Percentiles rank a stretch among this genome's conserved stretches.
phyloP scores from a whole-genome alignment of 2,888 invertebrate genomes.

The Hyposoter dolosus region DNA sequence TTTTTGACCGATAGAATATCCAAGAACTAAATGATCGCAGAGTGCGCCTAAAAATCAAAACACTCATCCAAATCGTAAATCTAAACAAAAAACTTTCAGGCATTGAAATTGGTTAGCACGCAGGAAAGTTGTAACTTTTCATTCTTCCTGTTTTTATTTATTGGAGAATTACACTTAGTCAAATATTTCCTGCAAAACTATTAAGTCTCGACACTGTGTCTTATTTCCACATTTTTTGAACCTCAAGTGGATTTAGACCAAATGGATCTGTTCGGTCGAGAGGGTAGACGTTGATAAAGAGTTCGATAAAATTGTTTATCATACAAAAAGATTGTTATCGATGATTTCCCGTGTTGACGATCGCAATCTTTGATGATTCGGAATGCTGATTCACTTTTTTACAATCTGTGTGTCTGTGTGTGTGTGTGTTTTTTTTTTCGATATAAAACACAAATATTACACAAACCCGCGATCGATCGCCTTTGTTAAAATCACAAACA shows the following conservation, averaged over 20 bases:
- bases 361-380: constrained; percentile 7
- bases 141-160: not conserved
- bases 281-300: constrained; percentile 9
- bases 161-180: not conserved
- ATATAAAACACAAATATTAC: not conserved
- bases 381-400: not conserved
- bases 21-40: not conserved
- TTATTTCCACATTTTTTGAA: not conserved
- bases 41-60: not conserved
- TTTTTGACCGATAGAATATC: not conserved
- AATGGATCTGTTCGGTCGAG: not conserved
- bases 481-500: not conserved
- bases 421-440: not conserved
- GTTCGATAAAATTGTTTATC: constrained; percentile 31
- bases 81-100: not conserved
- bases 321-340: not conserved
- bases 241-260: not conserved
- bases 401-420: not conserved
- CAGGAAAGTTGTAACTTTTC: not conserved
- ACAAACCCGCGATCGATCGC: not conserved
- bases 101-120: not conserved
- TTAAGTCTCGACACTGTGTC: not conserved
- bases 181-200: not conserved
- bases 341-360: constrained; percentile 7
- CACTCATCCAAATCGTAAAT: no score